Percentiles rank a stretch among this genome's conserved stretches.
Conservation (phyloP, 2,797 vertebrate species). For the Chelmon rostratus region DNA sequence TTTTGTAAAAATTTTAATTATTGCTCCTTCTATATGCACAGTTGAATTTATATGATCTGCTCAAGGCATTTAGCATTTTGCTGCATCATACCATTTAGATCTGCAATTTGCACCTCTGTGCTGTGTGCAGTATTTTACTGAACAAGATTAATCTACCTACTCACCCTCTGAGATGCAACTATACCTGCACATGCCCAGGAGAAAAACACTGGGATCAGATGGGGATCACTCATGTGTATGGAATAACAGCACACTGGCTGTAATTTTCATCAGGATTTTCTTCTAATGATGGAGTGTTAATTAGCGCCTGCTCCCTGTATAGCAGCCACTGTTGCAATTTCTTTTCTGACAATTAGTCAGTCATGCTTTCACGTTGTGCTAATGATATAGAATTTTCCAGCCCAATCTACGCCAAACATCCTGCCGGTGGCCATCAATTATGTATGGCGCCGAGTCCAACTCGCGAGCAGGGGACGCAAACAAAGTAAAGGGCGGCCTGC, state of each 20-base stretch:
- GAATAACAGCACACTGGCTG: conserved; percentile 39
- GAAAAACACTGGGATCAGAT: conserved; percentile 34
- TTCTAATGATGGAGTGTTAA: conserved; percentile 67
- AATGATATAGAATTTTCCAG: conserved; percentile 69
- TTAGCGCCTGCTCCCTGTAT: conserved; percentile 64
- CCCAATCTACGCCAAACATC: conserved; percentile 48
- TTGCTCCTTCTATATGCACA: conserved; percentile 16
- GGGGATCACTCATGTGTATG: conserved; percentile 37
- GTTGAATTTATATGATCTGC: conserved; percentile 41
- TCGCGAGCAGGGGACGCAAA: conserved; percentile 21
- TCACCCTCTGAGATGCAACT: conserved; percentile 31
- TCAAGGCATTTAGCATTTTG: conserved; percentile 32
- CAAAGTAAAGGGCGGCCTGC: conserved; percentile 28
- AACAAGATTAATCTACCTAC: conserved; percentile 49
- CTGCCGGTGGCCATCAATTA: conserved; percentile 62
- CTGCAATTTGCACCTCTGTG: background rate
- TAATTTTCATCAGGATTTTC: conserved; percentile 60
- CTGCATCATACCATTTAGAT: conserved; percentile 40
- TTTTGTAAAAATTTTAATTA: conserved; percentile 54
- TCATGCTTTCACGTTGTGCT: conserved; percentile 55
- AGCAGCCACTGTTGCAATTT: conserved; percentile 64
- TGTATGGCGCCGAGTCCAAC: conserved; percentile 23
- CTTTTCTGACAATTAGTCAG: conserved; percentile 68
- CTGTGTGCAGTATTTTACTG: conserved; percentile 18
- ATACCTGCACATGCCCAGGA: conserved; percentile 9